Evolutionary conservation across 64 coral and sea anemone species (phyloP), one percentile per base, ranked within the genome.

Genomic region (Anthopleura sola): DNA sequence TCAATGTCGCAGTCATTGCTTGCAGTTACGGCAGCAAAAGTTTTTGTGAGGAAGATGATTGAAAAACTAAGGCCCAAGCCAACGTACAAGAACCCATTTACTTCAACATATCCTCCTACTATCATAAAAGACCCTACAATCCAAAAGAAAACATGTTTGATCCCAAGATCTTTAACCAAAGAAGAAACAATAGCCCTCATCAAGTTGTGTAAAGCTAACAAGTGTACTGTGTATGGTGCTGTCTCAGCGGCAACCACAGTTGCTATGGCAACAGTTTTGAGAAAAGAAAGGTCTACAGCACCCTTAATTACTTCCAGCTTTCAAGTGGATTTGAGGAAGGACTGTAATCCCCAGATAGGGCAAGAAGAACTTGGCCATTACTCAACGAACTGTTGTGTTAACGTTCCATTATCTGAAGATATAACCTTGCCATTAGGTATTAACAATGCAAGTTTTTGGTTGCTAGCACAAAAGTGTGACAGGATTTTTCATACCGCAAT

Each of bases 161-260:
- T 93, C 21, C 82, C 86, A 34, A 79, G 20, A 37, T 32, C 40
- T 78, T 80, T 93, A 36, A 69, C 37, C n/a, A 85, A 93, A 80
- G 82, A 78, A 15, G 53, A 88, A 64, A 66, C 60, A 32, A 24
- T 68, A 37, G 14, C 16, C 38, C 69, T 93, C 55, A 86, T 36
- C 13, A 78, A 36, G 37, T 55, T 78, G 1, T 88, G 91, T 40
- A 88, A 88, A 80, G 75, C 34, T 15, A 93, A 88, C 68, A 84
- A 62, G n/a, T 93, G 91, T 36, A 79, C 91, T 11, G 91, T 93
- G 0, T 86, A 93, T 79, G 91, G 91, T 38, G 82, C 86, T 20
- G 24, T 93, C 38, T 84, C 83, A 58, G 91, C 91, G 53, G 91
- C 81, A 5, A 53, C 78, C 49, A 78, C 60, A 38, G 36, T 84